phyloP scores from a whole-genome alignment of 2,113 vertebrate species.

The Sinosuthora webbiana region DNA sequence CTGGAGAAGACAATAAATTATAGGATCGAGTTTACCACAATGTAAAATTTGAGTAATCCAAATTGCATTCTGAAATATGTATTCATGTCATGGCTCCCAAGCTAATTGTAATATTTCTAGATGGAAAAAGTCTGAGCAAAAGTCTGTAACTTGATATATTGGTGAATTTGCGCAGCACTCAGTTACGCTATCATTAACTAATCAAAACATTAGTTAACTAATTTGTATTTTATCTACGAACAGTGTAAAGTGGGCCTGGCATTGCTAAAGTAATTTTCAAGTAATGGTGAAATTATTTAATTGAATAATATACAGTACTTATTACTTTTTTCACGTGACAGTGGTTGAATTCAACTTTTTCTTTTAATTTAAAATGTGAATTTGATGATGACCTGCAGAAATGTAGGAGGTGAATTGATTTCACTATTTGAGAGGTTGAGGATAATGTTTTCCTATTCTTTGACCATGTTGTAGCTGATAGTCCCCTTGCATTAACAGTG shows the following conservation, averaged over 20 bases:
- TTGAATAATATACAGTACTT: background rate
- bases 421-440: background rate
- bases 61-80: background rate
- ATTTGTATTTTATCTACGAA: background rate
- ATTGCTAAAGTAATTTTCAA: background rate
- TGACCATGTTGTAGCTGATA: background rate
- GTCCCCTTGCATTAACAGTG: background rate
- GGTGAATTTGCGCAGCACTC: background rate
- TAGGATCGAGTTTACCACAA: background rate
- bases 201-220: background rate
- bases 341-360: background rate
- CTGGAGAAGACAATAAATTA: background rate
- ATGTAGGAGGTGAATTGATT: background rate
- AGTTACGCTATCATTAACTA: background rate
- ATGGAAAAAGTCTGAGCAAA: background rate
- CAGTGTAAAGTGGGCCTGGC: background rate
- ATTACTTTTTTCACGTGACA: background rate
- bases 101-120: conserved; percentile 1
- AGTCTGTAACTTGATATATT: background rate
- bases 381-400: conserved; percentile 1
- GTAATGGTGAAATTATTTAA: background rate
- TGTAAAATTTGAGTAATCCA: conserved; percentile 1
- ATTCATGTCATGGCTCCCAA: background rate
- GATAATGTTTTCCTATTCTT: background rate
- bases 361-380: conserved; percentile 3